Evolutionary conservation across 1,140 invertebrate genomes (phyloP).

Genomic region (Hyles euphorbiae): DNA sequence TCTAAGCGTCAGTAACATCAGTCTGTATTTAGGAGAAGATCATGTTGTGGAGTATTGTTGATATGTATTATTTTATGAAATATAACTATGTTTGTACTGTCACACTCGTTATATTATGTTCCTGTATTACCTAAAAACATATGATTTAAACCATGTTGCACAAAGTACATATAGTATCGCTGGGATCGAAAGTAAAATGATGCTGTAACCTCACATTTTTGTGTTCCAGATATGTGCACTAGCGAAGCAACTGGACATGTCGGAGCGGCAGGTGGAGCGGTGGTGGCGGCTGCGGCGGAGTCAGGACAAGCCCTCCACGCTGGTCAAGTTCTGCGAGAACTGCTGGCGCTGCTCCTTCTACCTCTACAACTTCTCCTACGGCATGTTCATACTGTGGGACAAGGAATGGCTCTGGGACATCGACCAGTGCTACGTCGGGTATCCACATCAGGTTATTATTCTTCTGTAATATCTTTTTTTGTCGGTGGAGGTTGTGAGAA

Average conservation of each 20-base stretch:
- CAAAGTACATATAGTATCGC: too few species aligned
- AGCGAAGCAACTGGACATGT: slow-evolving; percentile 91
- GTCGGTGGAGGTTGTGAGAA: too few species aligned
- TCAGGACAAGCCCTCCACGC: slow-evolving; percentile 90
- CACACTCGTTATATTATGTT: too few species aligned
- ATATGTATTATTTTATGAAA: too few species aligned
- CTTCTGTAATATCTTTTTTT: neutral
- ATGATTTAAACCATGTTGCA: too few species aligned
- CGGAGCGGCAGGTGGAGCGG: slow-evolving; percentile 91
- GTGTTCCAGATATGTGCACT: slow-evolving; percentile 81
- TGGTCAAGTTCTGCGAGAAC: slow-evolving; percentile 95
- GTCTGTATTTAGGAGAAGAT: too few species aligned
- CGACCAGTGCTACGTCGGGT: slow-evolving; percentile 91
- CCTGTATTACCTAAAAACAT: too few species aligned
- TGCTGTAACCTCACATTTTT: too few species aligned
- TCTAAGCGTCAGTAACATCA: too few species aligned
- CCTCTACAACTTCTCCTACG: slow-evolving; percentile 88
- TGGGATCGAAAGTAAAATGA: too few species aligned
- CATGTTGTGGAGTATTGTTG: too few species aligned
- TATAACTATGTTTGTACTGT: too few species aligned
- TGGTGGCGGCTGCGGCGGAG: slow-evolving; percentile 90
- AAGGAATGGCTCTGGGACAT: slow-evolving; percentile 97
- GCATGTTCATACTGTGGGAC: slow-evolving; percentile 90
- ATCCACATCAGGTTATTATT: slow-evolving; percentile 78
- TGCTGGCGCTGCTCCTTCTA: slow-evolving; percentile 95